These are phyloP conservation scores for Papilio aristodemus DNA, from an alignment of 1,140 invertebrate genomes.

Conservation along the genomic window DNA sequence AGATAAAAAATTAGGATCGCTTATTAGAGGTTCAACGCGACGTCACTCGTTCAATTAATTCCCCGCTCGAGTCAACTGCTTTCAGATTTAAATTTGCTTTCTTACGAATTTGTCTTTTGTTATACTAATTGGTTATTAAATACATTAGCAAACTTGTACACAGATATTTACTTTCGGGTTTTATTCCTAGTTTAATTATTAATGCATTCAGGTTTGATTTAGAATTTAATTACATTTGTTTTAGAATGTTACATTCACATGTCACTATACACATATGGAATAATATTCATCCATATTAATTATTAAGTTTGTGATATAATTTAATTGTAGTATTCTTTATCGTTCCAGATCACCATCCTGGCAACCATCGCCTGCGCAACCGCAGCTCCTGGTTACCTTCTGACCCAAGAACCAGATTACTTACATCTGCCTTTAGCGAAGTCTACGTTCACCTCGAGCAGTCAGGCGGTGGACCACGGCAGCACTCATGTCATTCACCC, in stretches of 20 bases:
- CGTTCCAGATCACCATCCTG: conserved; percentile 73
- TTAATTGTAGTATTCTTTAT: too few relatives aligned
- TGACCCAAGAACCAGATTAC: conserved; percentile 20
- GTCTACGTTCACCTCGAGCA: conserved; percentile 59
- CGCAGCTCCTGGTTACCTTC: conserved; percentile 61
- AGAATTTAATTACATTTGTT: too few relatives aligned
- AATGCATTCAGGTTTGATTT: too few relatives aligned
- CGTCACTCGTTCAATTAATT: not conserved
- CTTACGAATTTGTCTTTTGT: not conserved
- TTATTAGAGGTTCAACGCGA: not conserved
- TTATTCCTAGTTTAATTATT: not conserved
- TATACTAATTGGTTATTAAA: not conserved
- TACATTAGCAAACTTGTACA: not conserved
- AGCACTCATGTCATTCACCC: conserved; percentile 50
- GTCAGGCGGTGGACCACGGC: conserved; percentile 65
- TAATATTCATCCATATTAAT: too few relatives aligned
- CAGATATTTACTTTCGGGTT: not conserved
- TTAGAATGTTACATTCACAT: too few relatives aligned
- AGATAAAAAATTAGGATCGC: not conserved
- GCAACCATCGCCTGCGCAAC: conserved; percentile 56
- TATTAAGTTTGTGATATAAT: too few relatives aligned
- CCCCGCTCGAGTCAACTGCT: not conserved
- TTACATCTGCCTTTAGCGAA: conserved; percentile 47
- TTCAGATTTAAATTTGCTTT: not conserved
- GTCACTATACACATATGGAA: too few relatives aligned